phyloP scores from a whole-genome alignment of 1,140 invertebrate species.

The Pectinophora gossypiella region DNA sequence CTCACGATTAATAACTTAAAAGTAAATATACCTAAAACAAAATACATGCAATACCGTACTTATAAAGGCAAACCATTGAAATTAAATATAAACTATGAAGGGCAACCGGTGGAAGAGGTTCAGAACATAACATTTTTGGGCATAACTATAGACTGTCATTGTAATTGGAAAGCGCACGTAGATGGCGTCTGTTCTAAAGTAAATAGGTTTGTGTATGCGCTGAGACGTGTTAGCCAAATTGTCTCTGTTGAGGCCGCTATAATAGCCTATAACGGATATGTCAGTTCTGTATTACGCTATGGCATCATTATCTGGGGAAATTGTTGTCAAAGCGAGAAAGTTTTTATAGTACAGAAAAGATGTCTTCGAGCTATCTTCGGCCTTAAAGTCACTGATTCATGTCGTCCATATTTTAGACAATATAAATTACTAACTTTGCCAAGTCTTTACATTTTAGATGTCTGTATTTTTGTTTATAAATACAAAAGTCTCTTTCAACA shows the following conservation, averaged over 20 bases:
- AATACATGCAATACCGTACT: not conserved
- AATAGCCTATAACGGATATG: not conserved
- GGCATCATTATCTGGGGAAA: not conserved
- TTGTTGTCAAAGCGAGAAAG: not conserved
- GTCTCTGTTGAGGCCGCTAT: not conserved
- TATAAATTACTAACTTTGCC: not conserved
- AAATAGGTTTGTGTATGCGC: not conserved
- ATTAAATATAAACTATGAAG: not conserved
- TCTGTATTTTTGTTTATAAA: not conserved
- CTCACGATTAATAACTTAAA: not conserved
- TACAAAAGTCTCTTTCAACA: not conserved
- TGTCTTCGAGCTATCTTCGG: not conserved
- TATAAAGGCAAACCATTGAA: not conserved
- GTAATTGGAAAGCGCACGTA: not conserved
- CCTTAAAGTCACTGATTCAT: not conserved
- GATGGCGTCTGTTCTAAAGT: not conserved
- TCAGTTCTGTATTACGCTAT: not conserved
- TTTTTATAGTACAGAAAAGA: not conserved
- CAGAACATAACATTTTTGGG: not conserved
- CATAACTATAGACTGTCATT: not conserved
- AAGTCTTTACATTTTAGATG: not conserved
- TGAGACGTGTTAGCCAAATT: not conserved
- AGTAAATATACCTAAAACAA: not conserved
- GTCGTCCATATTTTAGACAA: not conserved
- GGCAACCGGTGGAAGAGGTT: not conserved